These are phyloP conservation scores for Pseudonaja textilis DNA, from an alignment of 2,113 vertebrate species.

Conservation along the genomic window DNA sequence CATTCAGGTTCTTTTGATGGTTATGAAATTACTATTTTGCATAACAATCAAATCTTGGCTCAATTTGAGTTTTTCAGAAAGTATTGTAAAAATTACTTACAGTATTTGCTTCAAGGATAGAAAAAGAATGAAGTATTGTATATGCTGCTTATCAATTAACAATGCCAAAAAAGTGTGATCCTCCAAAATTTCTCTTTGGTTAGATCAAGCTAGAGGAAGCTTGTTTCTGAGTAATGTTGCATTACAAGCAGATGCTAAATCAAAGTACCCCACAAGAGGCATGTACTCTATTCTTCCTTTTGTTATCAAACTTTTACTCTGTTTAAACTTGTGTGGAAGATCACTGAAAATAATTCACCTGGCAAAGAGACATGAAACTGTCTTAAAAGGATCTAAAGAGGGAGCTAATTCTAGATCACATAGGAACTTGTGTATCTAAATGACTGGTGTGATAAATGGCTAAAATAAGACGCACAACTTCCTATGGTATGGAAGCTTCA, in stretches of 20 bases:
- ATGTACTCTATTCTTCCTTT: neutral
- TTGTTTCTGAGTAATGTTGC: neutral
- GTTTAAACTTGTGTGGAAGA: neutral
- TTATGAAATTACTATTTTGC: neutral
- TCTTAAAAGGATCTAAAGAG: neutral
- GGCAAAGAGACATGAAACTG: neutral
- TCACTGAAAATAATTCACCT: neutral
- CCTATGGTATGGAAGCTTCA: neutral
- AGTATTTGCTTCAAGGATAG: constrained; percentile 45
- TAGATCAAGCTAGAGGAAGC: neutral
- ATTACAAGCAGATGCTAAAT: neutral
- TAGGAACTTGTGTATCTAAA: neutral
- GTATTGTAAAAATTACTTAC: constrained; percentile 43
- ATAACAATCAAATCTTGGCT: neutral
- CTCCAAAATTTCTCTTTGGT: neutral
- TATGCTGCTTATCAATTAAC: constrained; percentile 28
- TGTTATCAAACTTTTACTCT: neutral
- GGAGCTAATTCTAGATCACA: neutral
- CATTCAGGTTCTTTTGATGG: neutral
- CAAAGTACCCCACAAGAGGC: neutral
- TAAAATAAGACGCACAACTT: neutral
- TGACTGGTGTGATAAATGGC: neutral
- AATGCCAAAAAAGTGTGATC: neutral
- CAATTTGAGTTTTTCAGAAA: constrained; percentile 52
- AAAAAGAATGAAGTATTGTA: constrained; percentile 38